phyloP scores from a whole-genome alignment of 2,888 invertebrate species.

The Diaphora mendica region DNA sequence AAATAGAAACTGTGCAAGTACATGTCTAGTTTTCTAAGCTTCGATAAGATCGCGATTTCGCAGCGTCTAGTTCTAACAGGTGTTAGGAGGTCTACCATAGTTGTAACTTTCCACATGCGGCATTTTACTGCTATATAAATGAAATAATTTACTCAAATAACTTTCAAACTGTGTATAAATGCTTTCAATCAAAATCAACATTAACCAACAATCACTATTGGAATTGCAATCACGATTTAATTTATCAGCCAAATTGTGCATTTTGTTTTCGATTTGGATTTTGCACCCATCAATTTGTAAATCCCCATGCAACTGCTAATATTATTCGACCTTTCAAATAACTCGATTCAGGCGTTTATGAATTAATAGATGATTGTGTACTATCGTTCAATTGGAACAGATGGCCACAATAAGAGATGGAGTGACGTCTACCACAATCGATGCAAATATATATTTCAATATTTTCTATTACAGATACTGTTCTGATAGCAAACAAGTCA shows the following conservation, averaged over 20 bases:
- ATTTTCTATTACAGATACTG: background rate
- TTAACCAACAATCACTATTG: background rate
- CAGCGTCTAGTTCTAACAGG: slow-evolving; percentile 20
- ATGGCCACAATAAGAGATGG: slow-evolving; percentile 38
- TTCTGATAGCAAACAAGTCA: background rate
- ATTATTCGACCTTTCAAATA: slow-evolving; percentile 34
- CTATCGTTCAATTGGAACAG: slow-evolving; percentile 50
- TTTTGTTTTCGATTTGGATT: background rate
- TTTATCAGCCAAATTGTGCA: slow-evolving; percentile 2
- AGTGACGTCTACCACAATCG: slow-evolving; percentile 31
- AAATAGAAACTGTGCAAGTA: slow-evolving; percentile 34
- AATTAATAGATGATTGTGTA: slow-evolving; percentile 48
- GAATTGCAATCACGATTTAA: background rate
- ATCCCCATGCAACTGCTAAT: slow-evolving; percentile 14
- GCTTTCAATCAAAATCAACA: background rate
- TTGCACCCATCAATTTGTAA: slow-evolving; percentile 3
- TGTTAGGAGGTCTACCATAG: slow-evolving; percentile 7
- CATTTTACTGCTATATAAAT: background rate
- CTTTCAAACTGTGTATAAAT: background rate
- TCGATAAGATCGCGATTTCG: slow-evolving; percentile 26
- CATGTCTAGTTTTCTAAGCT: slow-evolving; percentile 31
- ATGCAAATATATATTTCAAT: background rate
- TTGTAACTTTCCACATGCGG: slow-evolving; percentile 37
- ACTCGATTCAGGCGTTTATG: slow-evolving; percentile 34
- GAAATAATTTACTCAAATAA: too few species aligned